A percentile compares a stretch with the other conserved stretches of the same genome.
These are phyloP conservation scores for human (Homo sapiens) DNA, from an alignment of 2,113 vertebrate species.

Conservation along the genomic window DNA sequence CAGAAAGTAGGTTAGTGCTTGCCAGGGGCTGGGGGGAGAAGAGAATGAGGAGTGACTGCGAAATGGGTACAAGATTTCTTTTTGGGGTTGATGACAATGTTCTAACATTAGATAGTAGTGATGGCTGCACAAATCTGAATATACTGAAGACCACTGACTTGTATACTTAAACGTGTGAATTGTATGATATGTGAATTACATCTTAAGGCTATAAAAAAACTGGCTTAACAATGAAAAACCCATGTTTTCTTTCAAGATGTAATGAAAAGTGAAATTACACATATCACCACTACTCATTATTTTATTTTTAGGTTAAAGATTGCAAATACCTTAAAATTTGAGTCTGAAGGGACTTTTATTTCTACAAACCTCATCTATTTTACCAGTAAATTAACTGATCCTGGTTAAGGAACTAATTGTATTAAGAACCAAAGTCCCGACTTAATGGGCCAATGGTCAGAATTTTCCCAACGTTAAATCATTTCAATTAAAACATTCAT, in stretches of 20 bases:
- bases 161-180: not conserved
- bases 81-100: not conserved
- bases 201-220: not conserved
- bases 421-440: not conserved
- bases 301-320: constrained; percentile 24
- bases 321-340: not conserved
- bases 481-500: constrained; percentile 68
- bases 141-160: not conserved
- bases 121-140: not conserved
- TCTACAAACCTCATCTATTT: constrained; percentile 29
- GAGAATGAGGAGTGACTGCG: not conserved
- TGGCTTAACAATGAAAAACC: not conserved
- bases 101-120: not conserved
- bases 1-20: constrained; percentile 30
- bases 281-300: not conserved
- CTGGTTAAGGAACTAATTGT: constrained; percentile 46
- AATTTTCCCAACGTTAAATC: constrained; percentile 60
- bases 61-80: not conserved
- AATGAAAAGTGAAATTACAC: not conserved
- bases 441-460: not conserved
- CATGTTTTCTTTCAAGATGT: constrained; percentile 8
- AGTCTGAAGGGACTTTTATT: not conserved
- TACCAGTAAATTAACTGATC: constrained; percentile 10
- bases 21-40: not conserved
- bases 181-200: not conserved